Evolutionary conservation across 2,888 invertebrate genomes (phyloP), one percentile per base, ranked within the genome.

Genomic region (Parochlus steinenii): DNA sequence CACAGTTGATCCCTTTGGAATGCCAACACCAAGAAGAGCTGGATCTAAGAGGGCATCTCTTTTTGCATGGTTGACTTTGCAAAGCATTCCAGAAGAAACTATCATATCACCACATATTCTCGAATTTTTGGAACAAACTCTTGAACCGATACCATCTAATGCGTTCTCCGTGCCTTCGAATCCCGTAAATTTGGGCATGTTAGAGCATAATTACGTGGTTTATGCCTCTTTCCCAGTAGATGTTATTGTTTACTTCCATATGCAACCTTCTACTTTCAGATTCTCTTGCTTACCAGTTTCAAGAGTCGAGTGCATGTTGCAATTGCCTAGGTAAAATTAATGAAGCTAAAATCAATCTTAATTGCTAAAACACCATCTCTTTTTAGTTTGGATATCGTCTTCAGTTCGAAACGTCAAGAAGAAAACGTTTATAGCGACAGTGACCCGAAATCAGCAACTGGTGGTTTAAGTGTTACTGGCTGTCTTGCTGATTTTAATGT

Each of bases 161-260:
- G 62, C 65, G 0, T 65, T 58, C 27, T 46, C 45, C 16, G 47
- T 46, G 27, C 45, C 48, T 16, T 48, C 48, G 3, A 52, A 54
- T 40, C 51, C 57, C 1, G 59, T 52, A 2, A 66, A 59, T 50
- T 63, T 65, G 48, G 71, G 67, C 45, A 54, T 62, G n/a, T 62
- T 68, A 23, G 69, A 73, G 43, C 73, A 74, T 47, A 76, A 75
- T 1, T 78, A 78, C 57, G 83, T 82, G 51, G 82, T 80, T 44
- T 86, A 86, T 54, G 81, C 87, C 23, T 89, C 92, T 36, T 95
- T 98, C 58, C 97, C 97, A 0, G 93, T 98, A 1, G 97, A 98
- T 61, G 93, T 98, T 16, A 86, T 98, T 46, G 93, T 98, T 26
- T 93, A 93, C 61, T 87, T 98, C 63, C 87, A 90, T 58, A 93